Percentiles rank a stretch among this genome's conserved stretches.
Conservation (phyloP, 2,113 vertebrate genomes). For the Hemibagrus wyckioides region DNA sequence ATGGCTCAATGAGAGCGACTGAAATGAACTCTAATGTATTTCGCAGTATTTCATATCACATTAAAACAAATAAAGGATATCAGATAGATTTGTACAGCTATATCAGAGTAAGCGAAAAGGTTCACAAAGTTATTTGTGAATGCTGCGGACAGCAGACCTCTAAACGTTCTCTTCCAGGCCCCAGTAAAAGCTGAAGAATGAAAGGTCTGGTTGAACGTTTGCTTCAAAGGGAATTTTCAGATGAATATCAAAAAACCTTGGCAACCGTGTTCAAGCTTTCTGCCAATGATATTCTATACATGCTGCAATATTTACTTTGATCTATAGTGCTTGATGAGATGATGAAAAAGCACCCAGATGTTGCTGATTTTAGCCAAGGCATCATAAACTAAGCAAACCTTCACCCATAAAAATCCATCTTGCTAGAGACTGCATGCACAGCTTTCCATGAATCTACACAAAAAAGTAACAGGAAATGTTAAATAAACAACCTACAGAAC, state of each 20-base stretch:
- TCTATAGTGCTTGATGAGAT: not conserved
- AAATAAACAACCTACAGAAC: not conserved
- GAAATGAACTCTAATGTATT: not conserved
- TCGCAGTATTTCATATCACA: not conserved
- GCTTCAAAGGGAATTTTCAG: conserved; percentile 4
- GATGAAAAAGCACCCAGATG: not conserved
- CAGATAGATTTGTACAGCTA: not conserved
- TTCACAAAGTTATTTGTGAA: not conserved
- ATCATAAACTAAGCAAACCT: not conserved
- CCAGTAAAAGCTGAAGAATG: not conserved
- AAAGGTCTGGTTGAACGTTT: not conserved
- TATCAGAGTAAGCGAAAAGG: not conserved
- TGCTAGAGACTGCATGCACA: not conserved
- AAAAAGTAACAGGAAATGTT: not conserved
- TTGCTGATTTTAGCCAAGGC: not conserved
- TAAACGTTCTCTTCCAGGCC: not conserved
- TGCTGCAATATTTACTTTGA: not conserved
- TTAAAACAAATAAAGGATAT: not conserved
- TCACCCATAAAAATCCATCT: not conserved
- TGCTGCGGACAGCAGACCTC: not conserved
- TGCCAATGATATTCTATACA: conserved; percentile 2
- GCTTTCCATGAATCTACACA: not conserved
- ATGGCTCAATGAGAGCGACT: not conserved
- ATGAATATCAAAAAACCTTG: not conserved
- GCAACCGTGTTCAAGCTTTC: not conserved